Evolutionary conservation across 2,797 vertebrate species (phyloP).

Genomic region (Gouania willdenowi): DNA sequence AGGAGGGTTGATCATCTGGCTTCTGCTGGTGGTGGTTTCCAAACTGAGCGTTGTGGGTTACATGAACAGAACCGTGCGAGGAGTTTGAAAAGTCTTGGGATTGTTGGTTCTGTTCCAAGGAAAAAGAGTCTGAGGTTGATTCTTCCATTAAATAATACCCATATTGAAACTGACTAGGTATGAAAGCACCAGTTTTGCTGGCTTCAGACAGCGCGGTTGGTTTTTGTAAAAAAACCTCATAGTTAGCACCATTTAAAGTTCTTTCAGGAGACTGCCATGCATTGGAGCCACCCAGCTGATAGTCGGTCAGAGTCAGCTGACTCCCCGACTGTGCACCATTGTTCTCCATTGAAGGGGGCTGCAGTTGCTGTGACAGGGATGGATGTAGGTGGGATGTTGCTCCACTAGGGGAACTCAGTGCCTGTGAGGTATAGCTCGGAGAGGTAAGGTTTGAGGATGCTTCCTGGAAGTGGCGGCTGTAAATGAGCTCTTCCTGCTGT

Average conservation of each 20-base stretch:
- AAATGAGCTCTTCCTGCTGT: conserved; percentile 81
- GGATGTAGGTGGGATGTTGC: conserved; percentile 62
- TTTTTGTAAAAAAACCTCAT: conserved; percentile 78
- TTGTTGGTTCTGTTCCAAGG: conserved; percentile 61
- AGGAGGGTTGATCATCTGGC: conserved; percentile 72
- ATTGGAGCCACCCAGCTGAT: conserved; percentile 76
- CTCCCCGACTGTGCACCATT: conserved; percentile 65
- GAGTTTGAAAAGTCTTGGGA: conserved; percentile 76
- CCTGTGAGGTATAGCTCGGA: conserved; percentile 89
- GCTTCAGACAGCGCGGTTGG: conserved; percentile 75
- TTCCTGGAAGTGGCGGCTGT: conserved; percentile 83
- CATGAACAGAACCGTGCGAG: conserved; percentile 66
- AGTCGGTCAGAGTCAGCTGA: conserved; percentile 82
- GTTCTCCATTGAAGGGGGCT: conserved; percentile 74
- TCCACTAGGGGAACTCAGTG: conserved; percentile 67
- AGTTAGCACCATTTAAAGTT: conserved; percentile 84
- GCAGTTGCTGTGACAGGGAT: conserved; percentile 63
- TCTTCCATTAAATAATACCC: conserved; percentile 82
- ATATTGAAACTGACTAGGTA: conserved; percentile 77
- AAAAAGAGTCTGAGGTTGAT: conserved; percentile 74
- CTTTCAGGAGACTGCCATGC: conserved; percentile 85
- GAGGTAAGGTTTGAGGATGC: conserved; percentile 79
- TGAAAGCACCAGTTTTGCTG: conserved; percentile 70
- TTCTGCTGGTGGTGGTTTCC: conserved; percentile 65
- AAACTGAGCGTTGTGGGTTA: conserved; percentile 73